These are phyloP conservation scores for Gnathonemus echidnorhynchus DNA, from an alignment of 2,113 vertebrate genomes.

Conservation along the genomic window DNA sequence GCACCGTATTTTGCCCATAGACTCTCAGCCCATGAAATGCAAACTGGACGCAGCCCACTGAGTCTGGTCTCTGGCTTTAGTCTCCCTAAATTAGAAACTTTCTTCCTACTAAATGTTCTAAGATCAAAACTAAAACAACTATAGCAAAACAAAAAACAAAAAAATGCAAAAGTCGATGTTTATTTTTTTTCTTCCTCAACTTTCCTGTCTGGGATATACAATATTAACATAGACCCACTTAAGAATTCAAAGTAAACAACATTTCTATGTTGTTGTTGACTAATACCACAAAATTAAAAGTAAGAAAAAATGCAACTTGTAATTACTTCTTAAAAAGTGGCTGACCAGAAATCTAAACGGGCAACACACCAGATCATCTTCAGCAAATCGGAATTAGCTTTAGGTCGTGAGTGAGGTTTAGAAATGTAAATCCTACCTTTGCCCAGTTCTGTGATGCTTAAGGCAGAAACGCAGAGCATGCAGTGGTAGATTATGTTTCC, in stretches of 20 bases:
- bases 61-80: slow-evolving; percentile 34
- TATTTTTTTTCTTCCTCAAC: not conserved
- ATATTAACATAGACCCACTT: not conserved
- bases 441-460: slow-evolving; percentile 29
- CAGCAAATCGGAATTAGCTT: slow-evolving; percentile 26
- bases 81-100: slow-evolving; percentile 23
- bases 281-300: not conserved
- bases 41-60: slow-evolving; percentile 42
- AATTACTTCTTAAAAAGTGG: not conserved
- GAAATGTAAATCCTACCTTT: slow-evolving; percentile 40
- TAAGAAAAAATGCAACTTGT: not conserved
- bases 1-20: slow-evolving; percentile 56
- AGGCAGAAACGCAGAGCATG: slow-evolving; percentile 26
- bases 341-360: slow-evolving; percentile 20
- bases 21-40: slow-evolving; percentile 52
- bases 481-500: slow-evolving; percentile 39
- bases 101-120: not conserved
- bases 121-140: not conserved
- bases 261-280: not conserved
- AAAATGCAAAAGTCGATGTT: not conserved
- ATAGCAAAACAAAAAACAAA: not conserved
- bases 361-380: slow-evolving; percentile 32
- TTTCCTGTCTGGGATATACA: not conserved
- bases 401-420: slow-evolving; percentile 29
- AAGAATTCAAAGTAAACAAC: not conserved